Percentiles rank a stretch among this genome's conserved stretches.
Evolutionary conservation across 2,113 vertebrate species (phyloP).

Genomic region (Mus pahari): DNA sequence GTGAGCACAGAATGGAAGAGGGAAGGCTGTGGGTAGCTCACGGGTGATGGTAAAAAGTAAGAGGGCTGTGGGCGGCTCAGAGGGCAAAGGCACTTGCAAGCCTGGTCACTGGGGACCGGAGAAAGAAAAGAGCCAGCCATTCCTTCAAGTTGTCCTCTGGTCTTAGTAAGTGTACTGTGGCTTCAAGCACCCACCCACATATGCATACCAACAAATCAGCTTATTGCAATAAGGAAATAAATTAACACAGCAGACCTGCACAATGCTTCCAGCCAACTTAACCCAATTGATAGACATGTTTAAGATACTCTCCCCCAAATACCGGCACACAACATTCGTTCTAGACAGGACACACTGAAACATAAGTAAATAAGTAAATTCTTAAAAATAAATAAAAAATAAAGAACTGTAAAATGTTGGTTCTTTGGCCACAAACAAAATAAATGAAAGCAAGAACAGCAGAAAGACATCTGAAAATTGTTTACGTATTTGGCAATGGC

Average conservation of each 20-base stretch:
- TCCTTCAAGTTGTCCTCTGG: not conserved
- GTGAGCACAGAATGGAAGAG: not conserved
- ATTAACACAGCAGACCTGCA: not conserved
- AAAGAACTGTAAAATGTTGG: not conserved
- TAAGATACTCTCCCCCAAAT: not conserved
- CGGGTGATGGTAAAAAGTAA: not conserved
- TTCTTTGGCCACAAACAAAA: conserved; percentile 26
- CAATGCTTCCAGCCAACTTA: not conserved
- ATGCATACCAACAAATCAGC: no score
- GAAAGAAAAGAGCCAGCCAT: not conserved
- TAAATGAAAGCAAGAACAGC: conserved; percentile 8
- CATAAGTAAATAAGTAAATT: not conserved
- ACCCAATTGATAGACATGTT: not conserved
- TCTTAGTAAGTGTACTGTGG: not conserved
- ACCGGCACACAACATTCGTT: not conserved
- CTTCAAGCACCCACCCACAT: not conserved
- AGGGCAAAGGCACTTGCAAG: not conserved
- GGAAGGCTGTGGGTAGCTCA: not conserved
- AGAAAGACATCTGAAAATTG: not conserved
- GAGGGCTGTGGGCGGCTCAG: not conserved
- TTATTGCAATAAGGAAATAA: not conserved
- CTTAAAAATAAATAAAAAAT: not conserved
- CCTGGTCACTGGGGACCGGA: not conserved
- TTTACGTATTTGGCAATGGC: conserved; percentile 25
- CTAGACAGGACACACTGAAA: not conserved